These are phyloP conservation scores for Acanthurus lineatus DNA, from an alignment of 2,797 vertebrate genomes.

Conservation along the genomic window DNA sequence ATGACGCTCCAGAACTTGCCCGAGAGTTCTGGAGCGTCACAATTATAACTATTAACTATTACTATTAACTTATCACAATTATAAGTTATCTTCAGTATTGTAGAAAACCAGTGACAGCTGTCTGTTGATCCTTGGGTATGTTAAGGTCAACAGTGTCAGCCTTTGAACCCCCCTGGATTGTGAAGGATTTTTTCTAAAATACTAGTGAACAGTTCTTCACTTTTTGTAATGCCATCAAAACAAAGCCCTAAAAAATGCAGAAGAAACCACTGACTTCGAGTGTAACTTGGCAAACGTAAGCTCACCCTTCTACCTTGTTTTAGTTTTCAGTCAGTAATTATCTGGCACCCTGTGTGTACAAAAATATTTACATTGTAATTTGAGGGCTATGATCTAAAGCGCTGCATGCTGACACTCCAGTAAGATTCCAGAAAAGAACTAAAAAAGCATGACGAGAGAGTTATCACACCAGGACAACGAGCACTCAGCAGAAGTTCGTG, in stretches of 20 bases:
- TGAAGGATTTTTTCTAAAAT: too few relatives aligned
- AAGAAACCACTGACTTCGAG: too few relatives aligned
- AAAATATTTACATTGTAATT: not conserved
- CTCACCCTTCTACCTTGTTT: not conserved
- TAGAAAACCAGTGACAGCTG: not conserved
- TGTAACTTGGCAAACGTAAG: too few relatives aligned
- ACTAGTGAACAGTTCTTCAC: too few relatives aligned
- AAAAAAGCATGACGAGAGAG: not conserved
- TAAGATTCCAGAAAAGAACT: not conserved
- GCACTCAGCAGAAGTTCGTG: conserved; percentile 41
- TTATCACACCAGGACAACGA: conserved; percentile 21
- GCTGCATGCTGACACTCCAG: too few relatives aligned
- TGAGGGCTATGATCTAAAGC: not conserved
- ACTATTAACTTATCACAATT: too few relatives aligned
- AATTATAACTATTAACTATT: too few relatives aligned
- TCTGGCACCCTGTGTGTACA: not conserved
- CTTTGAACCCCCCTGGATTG: not conserved
- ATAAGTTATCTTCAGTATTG: not conserved
- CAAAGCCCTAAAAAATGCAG: too few relatives aligned
- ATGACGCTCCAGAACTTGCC: not conserved
- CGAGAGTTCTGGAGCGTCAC: not conserved
- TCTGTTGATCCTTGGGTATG: not conserved
- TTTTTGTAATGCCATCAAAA: too few relatives aligned
- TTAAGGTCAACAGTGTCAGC: not conserved
- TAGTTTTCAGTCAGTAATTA: not conserved